Percentiles rank a stretch among this genome's conserved stretches.
These are phyloP conservation scores for Caenorhabditis imperialis DNA, from an alignment of 2,888 invertebrate genomes.

Conservation along the genomic window DNA sequence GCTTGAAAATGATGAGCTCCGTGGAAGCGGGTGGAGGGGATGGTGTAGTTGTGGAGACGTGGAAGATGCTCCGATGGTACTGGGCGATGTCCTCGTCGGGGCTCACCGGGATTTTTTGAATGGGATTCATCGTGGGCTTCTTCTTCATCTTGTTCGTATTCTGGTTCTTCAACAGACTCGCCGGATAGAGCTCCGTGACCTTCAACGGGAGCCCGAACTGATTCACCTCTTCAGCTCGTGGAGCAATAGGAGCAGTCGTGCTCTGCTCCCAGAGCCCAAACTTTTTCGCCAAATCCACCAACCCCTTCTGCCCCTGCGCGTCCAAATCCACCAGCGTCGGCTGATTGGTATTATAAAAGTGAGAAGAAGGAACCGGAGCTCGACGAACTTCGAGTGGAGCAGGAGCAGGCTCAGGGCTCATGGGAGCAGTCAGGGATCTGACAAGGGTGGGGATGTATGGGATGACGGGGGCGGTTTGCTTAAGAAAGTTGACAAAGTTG, in stretches of 20 bases:
- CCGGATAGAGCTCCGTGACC: slow-evolving; percentile 59
- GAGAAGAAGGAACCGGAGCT: slow-evolving; percentile 49
- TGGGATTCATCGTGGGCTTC: slow-evolving; percentile 44
- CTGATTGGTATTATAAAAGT: slow-evolving; percentile 59
- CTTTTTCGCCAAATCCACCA: slow-evolving; percentile 56
- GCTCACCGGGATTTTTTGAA: slow-evolving; percentile 17
- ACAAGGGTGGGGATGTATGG: slow-evolving; percentile 68
- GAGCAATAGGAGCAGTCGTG: not conserved
- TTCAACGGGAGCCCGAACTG: slow-evolving; percentile 46
- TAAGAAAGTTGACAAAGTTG: slow-evolving; percentile 66
- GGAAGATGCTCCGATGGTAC: slow-evolving; percentile 66
- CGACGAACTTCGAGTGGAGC: slow-evolving; percentile 36
- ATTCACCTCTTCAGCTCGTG: slow-evolving; percentile 16
- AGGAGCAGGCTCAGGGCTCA: not conserved
- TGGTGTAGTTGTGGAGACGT: slow-evolving; percentile 28
- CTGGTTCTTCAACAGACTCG: slow-evolving; percentile 37
- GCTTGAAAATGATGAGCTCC: slow-evolving; percentile 55
- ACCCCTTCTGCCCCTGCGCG: slow-evolving; percentile 6
- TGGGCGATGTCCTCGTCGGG: slow-evolving; percentile 40
- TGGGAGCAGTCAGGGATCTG: slow-evolving; percentile 51
- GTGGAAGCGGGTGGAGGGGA: slow-evolving; percentile 10
- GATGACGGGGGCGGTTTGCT: slow-evolving; percentile 66
- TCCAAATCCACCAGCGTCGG: slow-evolving; percentile 11
- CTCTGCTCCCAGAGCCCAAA: slow-evolving; percentile 48
- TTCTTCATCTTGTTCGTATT: too few relatives aligned